Evolutionary conservation across 2,797 vertebrate genomes (phyloP).

Genomic region (Lagorchestes hirsutus): DNA sequence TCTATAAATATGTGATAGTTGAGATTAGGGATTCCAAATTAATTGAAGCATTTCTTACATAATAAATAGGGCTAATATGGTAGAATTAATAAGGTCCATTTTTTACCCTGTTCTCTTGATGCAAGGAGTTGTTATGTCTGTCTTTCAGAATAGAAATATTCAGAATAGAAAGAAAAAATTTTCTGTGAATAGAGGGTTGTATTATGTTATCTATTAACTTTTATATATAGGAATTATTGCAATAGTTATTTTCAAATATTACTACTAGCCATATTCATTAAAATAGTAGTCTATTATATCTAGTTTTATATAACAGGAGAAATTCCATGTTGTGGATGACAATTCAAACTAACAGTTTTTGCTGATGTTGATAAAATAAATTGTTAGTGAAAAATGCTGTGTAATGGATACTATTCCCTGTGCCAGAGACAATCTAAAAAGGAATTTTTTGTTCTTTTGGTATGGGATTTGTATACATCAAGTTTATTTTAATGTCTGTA

Average conservation of each 20-base stretch:
- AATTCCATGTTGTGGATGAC: conserved; percentile 32
- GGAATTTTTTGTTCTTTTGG: background rate
- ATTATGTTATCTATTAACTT: conserved; percentile 39
- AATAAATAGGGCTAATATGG: background rate
- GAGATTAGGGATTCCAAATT: conserved; percentile 11
- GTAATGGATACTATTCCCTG: background rate
- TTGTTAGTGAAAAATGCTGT: background rate
- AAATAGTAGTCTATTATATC: conserved; percentile 29
- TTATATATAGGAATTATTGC: conserved; percentile 21
- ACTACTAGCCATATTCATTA: conserved; percentile 36
- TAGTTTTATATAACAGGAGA: background rate
- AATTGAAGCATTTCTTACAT: conserved; percentile 36
- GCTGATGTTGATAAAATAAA: background rate
- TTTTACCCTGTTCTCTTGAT: conserved; percentile 27
- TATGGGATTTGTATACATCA: background rate
- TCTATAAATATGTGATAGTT: conserved; percentile 49
- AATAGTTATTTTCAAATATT: conserved; percentile 51
- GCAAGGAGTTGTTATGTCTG: conserved; percentile 1
- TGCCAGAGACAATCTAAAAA: background rate
- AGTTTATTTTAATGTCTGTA: background rate
- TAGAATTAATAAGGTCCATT: conserved; percentile 24
- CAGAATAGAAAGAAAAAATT: too few species aligned
- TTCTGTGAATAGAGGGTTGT: conserved; percentile 7
- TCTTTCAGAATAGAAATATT: background rate
- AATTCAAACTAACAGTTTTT: conserved; percentile 28